Evolutionary conservation across 2,888 invertebrate genomes (phyloP).

Genomic region (Caenorhabditis sinica): DNA sequence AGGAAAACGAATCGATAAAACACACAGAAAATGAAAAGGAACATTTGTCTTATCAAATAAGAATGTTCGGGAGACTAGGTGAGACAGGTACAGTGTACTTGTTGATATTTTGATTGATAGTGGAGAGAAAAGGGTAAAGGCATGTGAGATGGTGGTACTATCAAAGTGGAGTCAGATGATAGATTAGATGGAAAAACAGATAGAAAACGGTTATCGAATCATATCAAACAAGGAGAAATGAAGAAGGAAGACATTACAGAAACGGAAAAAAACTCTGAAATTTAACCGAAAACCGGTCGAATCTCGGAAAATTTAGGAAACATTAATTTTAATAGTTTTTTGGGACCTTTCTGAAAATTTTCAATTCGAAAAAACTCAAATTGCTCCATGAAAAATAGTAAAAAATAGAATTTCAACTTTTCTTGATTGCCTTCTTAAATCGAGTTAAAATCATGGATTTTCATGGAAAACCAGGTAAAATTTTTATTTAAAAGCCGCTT

Average conservation of each 20-base stretch:
- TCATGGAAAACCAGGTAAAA: too few relatives aligned
- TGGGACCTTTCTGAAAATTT: too few relatives aligned
- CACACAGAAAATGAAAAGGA: constrained; percentile 31
- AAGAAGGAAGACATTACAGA: too few relatives aligned
- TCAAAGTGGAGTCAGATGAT: not conserved
- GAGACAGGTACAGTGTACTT: constrained; percentile 48
- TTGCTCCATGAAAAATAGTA: too few relatives aligned
- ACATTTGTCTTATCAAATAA: constrained; percentile 42
- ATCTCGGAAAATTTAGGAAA: not conserved
- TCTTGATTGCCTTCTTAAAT: too few relatives aligned
- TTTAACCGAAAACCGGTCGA: too few relatives aligned
- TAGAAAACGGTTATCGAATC: not conserved
- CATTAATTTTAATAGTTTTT: not conserved
- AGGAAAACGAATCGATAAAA: constrained; percentile 51
- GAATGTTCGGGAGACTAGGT: too few relatives aligned
- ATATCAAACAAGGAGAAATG: not conserved
- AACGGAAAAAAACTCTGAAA: too few relatives aligned
- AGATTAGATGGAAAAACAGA: not conserved
- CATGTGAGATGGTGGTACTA: not conserved
- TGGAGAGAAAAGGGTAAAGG: not conserved
- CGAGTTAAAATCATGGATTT: too few relatives aligned
- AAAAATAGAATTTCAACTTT: too few relatives aligned
- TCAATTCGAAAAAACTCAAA: too few relatives aligned
- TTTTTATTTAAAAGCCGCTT: too few relatives aligned
- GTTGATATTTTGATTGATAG: constrained; percentile 5